phyloP scores from a whole-genome alignment of 2,888 invertebrate genomes.

The Lucinisca nassula region DNA sequence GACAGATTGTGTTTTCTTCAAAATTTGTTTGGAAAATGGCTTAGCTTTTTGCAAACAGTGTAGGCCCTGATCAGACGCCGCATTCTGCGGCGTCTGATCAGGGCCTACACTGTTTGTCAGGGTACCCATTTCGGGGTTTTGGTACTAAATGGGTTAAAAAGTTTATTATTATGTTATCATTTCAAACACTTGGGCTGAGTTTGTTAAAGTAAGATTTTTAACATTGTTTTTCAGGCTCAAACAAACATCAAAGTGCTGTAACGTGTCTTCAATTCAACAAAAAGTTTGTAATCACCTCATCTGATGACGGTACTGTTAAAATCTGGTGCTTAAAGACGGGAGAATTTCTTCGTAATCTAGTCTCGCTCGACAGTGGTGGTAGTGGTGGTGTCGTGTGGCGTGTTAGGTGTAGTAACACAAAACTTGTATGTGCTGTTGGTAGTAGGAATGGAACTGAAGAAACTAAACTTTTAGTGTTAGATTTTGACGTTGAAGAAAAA shows the following conservation, averaged over 20 bases:
- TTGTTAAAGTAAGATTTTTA: background rate
- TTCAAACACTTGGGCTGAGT: no score
- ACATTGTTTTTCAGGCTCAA: constrained; percentile 91
- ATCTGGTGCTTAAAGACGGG: constrained; percentile 98
- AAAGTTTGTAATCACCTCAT: constrained; percentile 99
- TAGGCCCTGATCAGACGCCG: no score
- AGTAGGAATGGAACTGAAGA: constrained; percentile 99
- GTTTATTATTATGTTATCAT: no score
- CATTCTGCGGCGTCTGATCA: no score
- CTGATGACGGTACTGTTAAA: constrained; percentile 99
- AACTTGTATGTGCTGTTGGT: constrained; percentile 99
- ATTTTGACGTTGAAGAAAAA: constrained; percentile 94
- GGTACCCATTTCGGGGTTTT: no score
- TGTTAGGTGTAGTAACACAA: constrained; percentile 97
- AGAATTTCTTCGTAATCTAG: constrained; percentile 98
- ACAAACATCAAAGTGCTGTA: constrained; percentile 99
- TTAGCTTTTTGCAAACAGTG: no score
- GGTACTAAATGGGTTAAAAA: no score
- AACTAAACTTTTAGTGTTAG: constrained; percentile 98
- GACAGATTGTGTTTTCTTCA: no score
- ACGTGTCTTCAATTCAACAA: constrained; percentile 98
- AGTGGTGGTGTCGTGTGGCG: constrained; percentile 99
- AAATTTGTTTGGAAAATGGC: no score
- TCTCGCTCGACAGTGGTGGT: constrained; percentile 97
- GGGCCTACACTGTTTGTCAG: no score